These are phyloP conservation scores for Sylvia atricapilla DNA, from an alignment of 2,113 vertebrate genomes.

Conservation along the genomic window DNA sequence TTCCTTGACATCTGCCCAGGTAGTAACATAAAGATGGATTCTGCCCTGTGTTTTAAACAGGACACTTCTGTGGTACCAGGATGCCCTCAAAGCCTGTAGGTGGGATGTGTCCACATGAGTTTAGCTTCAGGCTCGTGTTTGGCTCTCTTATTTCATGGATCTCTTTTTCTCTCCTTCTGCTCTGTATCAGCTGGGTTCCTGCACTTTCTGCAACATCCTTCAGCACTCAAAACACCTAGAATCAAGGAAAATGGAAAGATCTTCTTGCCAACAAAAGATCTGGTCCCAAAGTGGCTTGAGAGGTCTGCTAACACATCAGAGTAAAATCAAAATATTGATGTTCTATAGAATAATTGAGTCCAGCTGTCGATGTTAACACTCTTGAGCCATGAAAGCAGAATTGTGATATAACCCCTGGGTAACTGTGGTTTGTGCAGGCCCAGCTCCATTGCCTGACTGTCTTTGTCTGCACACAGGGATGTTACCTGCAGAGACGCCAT, in stretches of 20 bases:
- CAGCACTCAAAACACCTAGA: not conserved
- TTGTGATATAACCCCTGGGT: not conserved
- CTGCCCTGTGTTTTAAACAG: not conserved
- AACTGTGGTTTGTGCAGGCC: not conserved
- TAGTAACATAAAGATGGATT: not conserved
- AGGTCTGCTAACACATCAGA: not conserved
- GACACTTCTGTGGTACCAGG: not conserved
- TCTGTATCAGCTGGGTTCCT: not conserved
- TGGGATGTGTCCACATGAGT: not conserved
- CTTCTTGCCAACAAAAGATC: not conserved
- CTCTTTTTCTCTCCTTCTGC: not conserved
- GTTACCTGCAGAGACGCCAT: not conserved
- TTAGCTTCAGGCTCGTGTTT: not conserved
- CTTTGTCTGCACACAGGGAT: not conserved
- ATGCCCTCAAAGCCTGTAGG: not conserved
- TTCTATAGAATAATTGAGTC: not conserved
- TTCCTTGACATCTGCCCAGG: not conserved
- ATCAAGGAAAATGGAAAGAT: not conserved
- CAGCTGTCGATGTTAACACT: not conserved
- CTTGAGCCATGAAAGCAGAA: not conserved
- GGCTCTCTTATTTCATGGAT: not conserved
- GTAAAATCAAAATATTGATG: constrained; percentile 3
- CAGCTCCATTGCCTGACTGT: not conserved
- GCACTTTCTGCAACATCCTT: not conserved
- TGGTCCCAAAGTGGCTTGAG: not conserved